A percentile compares a stretch with the other conserved stretches of the same genome.
phyloP scores from a whole-genome alignment of 2,888 invertebrate species.

The Eupithecia exiguata region DNA sequence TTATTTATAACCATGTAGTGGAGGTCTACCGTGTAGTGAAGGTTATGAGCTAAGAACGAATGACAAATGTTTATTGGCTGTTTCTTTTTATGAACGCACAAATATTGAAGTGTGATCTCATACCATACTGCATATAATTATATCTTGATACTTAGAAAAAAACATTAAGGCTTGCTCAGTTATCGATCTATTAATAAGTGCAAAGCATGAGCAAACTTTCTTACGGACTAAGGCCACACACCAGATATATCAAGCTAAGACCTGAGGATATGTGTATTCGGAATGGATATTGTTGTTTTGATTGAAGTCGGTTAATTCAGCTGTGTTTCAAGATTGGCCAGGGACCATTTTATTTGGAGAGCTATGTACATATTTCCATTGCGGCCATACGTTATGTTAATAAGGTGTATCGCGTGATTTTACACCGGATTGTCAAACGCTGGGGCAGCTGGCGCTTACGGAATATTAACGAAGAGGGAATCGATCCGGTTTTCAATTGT shows the following conservation, averaged over 20 bases:
- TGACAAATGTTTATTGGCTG: conserved; percentile 74
- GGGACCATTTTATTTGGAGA: neutral
- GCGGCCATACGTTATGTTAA: neutral
- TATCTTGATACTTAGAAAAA: neutral
- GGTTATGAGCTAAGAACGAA: conserved; percentile 16
- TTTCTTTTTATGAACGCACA: neutral
- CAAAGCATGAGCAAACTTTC: no score
- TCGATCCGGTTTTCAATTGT: conserved; percentile 53
- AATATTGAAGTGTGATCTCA: neutral
- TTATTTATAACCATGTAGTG: conserved; percentile 63
- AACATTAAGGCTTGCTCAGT: no score
- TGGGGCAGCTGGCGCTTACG: conserved; percentile 45
- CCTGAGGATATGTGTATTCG: neutral
- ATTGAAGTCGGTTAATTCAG: neutral
- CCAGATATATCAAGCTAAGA: no score
- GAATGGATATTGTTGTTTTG: neutral
- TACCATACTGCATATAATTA: neutral
- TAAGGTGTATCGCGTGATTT: conserved; percentile 25
- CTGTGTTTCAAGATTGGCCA: neutral
- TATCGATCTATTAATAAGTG: no score
- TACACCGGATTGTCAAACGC: conserved; percentile 36
- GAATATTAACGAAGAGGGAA: conserved; percentile 57
- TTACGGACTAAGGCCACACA: no score
- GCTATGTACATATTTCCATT: neutral
- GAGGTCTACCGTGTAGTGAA: conserved; percentile 57